Conservation (phyloP, 2,113 vertebrate species). For the Cercopithecus mona region DNA sequence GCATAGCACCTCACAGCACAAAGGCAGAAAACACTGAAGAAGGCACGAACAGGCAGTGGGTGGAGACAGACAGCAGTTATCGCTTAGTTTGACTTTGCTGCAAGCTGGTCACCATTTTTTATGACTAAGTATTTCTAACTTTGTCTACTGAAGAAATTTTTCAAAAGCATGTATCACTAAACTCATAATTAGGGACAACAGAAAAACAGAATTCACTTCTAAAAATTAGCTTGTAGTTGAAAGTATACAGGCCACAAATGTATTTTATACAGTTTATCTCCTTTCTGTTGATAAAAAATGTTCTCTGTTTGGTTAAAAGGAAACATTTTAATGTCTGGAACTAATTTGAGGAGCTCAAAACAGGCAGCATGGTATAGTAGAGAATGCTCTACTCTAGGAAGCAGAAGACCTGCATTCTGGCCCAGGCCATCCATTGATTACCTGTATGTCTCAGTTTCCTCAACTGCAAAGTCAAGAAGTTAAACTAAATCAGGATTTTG, state of each 20-base stretch:
- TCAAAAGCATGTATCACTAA: not conserved
- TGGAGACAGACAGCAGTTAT: too few species aligned
- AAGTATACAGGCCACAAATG: not conserved
- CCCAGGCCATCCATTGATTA: not conserved
- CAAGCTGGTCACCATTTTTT: not conserved
- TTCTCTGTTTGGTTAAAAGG: not conserved
- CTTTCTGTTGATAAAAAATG: not conserved
- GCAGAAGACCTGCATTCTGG: not conserved
- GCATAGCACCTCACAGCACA: too few species aligned
- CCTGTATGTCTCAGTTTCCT: not conserved
- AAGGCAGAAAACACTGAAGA: not conserved
- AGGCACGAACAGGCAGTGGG: accelerated
- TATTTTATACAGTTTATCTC: not conserved
- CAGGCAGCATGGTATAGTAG: not conserved
- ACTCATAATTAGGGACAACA: not conserved
- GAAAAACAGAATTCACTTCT: not conserved
- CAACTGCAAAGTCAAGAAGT: not conserved
- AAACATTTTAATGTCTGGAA: not conserved
- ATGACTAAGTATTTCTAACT: not conserved
- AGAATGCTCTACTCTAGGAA: not conserved
- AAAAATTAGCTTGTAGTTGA: not conserved
- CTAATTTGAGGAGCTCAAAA: not conserved
- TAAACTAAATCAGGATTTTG: not conserved
- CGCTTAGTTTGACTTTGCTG: not conserved
- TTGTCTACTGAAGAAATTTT: not conserved